Evolutionary conservation across 2,888 invertebrate genomes (phyloP).

Genomic region (Aphodius sticticus): DNA sequence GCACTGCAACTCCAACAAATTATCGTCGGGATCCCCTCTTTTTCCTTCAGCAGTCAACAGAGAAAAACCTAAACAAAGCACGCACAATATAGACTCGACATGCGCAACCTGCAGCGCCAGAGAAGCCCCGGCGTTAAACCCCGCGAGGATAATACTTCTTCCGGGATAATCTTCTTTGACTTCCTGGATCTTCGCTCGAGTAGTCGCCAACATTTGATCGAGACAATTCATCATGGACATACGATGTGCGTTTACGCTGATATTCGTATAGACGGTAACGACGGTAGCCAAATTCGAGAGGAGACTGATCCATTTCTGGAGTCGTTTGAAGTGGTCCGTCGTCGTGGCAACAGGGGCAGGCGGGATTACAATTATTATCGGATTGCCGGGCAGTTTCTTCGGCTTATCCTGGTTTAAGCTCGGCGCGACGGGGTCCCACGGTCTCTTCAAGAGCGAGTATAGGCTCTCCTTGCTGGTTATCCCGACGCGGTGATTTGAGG

Average conservation of each 20-base stretch:
- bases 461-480: slow-evolving; percentile 70
- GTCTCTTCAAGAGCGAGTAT: slow-evolving; percentile 69
- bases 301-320: slow-evolving; percentile 75
- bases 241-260: slow-evolving; percentile 53
- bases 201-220: slow-evolving; percentile 71
- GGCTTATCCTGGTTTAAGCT: slow-evolving; percentile 65
- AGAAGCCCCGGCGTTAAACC: slow-evolving; percentile 79
- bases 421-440: slow-evolving; percentile 77
- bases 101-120: slow-evolving; percentile 79
- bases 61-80: slow-evolving; percentile 82
- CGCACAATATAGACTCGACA: slow-evolving; percentile 74
- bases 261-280: slow-evolving; percentile 67
- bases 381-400: slow-evolving; percentile 75
- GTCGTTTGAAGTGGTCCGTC: slow-evolving; percentile 62
- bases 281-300: slow-evolving; percentile 74
- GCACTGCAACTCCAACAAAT: slow-evolving; percentile 73
- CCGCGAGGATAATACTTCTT: slow-evolving; percentile 77
- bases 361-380: slow-evolving; percentile 71
- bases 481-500: slow-evolving; percentile 59
- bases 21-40: slow-evolving; percentile 80
- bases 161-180: slow-evolving; percentile 71
- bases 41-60: slow-evolving; percentile 74
- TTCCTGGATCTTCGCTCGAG: slow-evolving; percentile 76
- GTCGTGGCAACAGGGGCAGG: slow-evolving; percentile 62
- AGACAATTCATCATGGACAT: slow-evolving; percentile 65